Percentiles rank a stretch among this genome's conserved stretches.
Evolutionary conservation across 2,113 vertebrate species (phyloP).

Genomic region (Nothoprocta pentlandii): DNA sequence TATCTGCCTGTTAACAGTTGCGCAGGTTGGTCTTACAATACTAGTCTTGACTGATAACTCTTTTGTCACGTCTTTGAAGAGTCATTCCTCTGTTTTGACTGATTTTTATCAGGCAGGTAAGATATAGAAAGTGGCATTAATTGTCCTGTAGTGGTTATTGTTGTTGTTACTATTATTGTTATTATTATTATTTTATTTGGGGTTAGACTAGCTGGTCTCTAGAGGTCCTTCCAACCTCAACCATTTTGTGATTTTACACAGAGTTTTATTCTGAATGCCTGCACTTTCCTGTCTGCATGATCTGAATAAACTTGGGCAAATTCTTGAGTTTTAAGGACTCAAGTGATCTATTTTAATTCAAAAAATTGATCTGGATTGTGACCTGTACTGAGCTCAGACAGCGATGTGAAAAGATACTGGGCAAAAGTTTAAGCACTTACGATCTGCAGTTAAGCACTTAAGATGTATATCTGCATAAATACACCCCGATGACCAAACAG

Average conservation of each 20-base stretch:
- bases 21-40: slow-evolving; percentile 55
- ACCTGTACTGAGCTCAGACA: background rate
- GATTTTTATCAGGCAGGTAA: background rate
- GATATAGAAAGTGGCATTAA: background rate
- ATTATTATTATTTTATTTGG: background rate
- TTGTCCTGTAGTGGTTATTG: background rate
- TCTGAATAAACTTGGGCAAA: slow-evolving; percentile 4
- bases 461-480: background rate
- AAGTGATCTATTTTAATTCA: background rate
- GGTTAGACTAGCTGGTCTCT: too few species aligned
- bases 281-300: background rate
- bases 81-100: slow-evolving; percentile 36
- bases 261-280: slow-evolving; percentile 4
- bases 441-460: too few species aligned
- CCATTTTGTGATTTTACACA: background rate
- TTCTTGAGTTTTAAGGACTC: background rate
- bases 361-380: background rate
- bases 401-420: background rate
- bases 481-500: background rate
- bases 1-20: slow-evolving; percentile 64
- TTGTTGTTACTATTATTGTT: slow-evolving; percentile 5
- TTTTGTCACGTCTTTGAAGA: slow-evolving; percentile 32
- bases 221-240: too few species aligned
- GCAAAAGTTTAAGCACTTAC: background rate
- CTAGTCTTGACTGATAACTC: slow-evolving; percentile 37